These are phyloP conservation scores for Ataeniobius toweri DNA, from an alignment of 2,797 vertebrate species.

Conservation along the genomic window DNA sequence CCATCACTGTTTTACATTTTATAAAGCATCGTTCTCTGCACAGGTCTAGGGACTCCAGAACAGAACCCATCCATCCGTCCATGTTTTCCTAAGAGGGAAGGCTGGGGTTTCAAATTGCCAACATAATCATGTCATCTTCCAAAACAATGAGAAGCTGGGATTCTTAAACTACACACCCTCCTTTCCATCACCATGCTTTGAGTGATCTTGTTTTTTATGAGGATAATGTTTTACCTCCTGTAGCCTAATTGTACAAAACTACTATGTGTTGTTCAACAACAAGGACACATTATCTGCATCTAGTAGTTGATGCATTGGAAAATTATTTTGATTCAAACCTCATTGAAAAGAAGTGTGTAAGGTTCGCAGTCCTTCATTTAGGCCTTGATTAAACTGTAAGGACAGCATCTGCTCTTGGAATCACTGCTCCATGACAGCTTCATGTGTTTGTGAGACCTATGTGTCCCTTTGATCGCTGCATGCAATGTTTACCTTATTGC, in stretches of 20 bases:
- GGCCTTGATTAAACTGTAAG: background rate
- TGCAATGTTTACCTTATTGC: slow-evolving; percentile 42
- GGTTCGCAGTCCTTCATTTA: background rate
- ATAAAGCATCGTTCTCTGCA: background rate
- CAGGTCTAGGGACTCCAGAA: background rate
- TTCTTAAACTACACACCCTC: too few relatives aligned
- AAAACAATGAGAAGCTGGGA: too few relatives aligned
- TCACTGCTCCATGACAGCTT: slow-evolving; percentile 18
- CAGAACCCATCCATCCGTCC: too few relatives aligned
- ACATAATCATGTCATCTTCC: too few relatives aligned
- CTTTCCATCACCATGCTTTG: too few relatives aligned
- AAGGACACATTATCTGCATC: background rate
- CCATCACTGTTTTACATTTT: background rate
- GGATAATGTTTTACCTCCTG: too few relatives aligned
- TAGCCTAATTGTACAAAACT: too few relatives aligned
- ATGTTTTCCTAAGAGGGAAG: too few relatives aligned
- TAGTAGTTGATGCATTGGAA: background rate
- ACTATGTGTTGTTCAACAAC: background rate
- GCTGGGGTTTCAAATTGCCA: too few relatives aligned
- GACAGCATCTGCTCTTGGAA: slow-evolving; percentile 13
- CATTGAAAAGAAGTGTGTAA: too few relatives aligned
- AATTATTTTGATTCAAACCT: background rate
- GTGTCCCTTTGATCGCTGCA: slow-evolving; percentile 45
- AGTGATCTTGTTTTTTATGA: too few relatives aligned
- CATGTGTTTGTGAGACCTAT: slow-evolving; percentile 7